Evolutionary conservation across 2,113 vertebrate genomes (phyloP).

Genomic region (Paramormyrops kingsleyae): DNA sequence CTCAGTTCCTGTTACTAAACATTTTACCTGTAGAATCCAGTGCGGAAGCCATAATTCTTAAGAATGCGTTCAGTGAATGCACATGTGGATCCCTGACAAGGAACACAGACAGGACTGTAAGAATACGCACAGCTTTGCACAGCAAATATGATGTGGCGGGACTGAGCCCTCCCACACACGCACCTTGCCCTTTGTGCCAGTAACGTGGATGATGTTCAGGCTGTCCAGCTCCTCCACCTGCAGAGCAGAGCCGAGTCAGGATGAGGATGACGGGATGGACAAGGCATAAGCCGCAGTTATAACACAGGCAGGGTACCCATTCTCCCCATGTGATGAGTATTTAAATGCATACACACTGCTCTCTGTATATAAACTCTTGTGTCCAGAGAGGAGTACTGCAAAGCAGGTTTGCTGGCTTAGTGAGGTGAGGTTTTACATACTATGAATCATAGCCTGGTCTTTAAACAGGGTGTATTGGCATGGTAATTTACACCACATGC

Average conservation of each 20-base stretch:
- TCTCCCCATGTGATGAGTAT: not conserved
- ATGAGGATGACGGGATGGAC: not conserved
- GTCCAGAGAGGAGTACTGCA: not conserved
- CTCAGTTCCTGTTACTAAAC: not conserved
- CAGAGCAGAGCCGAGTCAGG: slow-evolving; percentile 12
- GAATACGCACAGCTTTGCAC: not conserved
- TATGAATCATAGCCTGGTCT: not conserved
- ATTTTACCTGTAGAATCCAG: slow-evolving; percentile 88
- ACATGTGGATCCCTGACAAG: slow-evolving; percentile 76
- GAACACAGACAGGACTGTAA: not conserved
- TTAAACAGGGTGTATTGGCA: not conserved
- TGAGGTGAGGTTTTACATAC: not conserved
- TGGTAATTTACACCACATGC: not conserved
- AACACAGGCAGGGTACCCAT: not conserved
- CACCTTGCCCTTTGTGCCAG: slow-evolving; percentile 96
- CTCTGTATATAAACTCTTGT: not conserved
- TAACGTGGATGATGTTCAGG: slow-evolving; percentile 90
- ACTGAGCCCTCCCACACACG: slow-evolving; percentile 24
- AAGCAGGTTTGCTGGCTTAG: not conserved
- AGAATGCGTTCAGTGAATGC: slow-evolving; percentile 86
- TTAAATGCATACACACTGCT: not conserved
- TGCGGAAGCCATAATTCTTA: slow-evolving; percentile 78
- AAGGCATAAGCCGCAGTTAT: not conserved
- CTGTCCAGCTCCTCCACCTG: slow-evolving; percentile 82
- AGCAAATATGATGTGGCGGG: not conserved